Percentiles rank a stretch among this genome's conserved stretches.
Evolutionary conservation across 2,113 vertebrate species (phyloP).

Genomic region (Perca fluviatilis): DNA sequence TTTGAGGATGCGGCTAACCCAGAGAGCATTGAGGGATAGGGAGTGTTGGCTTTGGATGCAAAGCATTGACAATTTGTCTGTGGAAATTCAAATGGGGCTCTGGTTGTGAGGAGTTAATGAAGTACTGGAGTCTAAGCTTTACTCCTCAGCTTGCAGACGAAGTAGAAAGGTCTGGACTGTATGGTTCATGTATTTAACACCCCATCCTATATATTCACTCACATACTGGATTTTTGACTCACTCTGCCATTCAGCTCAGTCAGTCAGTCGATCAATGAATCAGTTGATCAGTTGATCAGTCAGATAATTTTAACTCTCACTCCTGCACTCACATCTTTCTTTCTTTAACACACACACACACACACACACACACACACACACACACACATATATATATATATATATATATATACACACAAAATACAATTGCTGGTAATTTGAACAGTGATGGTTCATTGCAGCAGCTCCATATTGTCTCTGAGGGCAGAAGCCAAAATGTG

Average conservation of each 20-base stretch:
- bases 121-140: conserved; percentile 26
- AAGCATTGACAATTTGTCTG: conserved; percentile 33
- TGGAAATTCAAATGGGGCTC: conserved; percentile 26
- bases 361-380: neutral
- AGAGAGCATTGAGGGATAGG: neutral
- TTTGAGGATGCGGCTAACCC: conserved; percentile 44
- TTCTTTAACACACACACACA: conserved; percentile 1
- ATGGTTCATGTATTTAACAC: conserved; percentile 5
- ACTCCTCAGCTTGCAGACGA: neutral
- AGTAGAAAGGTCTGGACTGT: neutral
- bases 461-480: conserved; percentile 34
- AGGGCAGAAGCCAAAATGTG: conserved; percentile 18
- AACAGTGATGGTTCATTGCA: conserved; percentile 17
- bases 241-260: neutral
- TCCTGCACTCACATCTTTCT: neutral
- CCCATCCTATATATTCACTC: neutral
- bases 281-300: conserved; percentile 19
- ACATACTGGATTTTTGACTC: conserved; percentile 17
- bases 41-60: conserved; percentile 33
- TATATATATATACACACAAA: neutral
- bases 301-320: neutral
- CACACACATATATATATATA: no score
- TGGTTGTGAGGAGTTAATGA: conserved; percentile 35
- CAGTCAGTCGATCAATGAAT: neutral
- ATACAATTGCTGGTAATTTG: conserved; percentile 25